Evolutionary conservation across 2,113 vertebrate genomes (phyloP).

Genomic region (Cyphomyrus plagiostoma): DNA sequence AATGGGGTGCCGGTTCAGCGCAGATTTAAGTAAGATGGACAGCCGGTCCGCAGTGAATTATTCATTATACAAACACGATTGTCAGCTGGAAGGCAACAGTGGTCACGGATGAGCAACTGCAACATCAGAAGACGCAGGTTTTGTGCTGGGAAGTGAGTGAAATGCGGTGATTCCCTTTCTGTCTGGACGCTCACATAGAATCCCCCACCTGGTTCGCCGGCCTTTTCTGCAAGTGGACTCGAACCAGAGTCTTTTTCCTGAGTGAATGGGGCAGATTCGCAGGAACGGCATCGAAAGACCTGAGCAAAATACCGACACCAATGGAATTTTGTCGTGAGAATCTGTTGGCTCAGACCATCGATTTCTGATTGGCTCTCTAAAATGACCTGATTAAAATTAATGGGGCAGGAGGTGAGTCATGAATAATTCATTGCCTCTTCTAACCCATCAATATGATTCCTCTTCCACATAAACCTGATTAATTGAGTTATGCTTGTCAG

Average conservation of each 20-base stretch:
- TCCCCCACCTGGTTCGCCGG: background rate
- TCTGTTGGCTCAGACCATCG: background rate
- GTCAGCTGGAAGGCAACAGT: constrained; percentile 10
- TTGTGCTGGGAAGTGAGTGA: background rate
- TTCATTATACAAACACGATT: constrained; percentile 40
- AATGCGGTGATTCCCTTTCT: background rate
- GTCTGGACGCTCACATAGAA: background rate
- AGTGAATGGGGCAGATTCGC: background rate
- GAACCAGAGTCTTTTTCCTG: background rate
- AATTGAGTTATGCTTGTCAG: constrained; percentile 1
- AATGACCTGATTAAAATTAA: constrained; percentile 11
- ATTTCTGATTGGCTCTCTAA: background rate
- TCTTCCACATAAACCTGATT: background rate
- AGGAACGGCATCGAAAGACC: background rate
- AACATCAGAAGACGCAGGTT: constrained; percentile 24
- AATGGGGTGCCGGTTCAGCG: background rate
- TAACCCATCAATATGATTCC: background rate
- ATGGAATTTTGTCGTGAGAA: background rate
- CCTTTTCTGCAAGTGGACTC: background rate
- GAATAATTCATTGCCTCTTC: background rate
- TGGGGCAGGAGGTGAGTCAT: background rate
- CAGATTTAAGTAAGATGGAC: constrained; percentile 35
- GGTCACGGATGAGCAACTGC: constrained; percentile 26
- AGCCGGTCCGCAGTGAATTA: constrained; percentile 45
- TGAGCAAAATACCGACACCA: background rate